Evolutionary conservation across 2,113 vertebrate genomes (phyloP), one percentile per base, ranked within the genome.

Genomic region (Menidia beryllina): DNA sequence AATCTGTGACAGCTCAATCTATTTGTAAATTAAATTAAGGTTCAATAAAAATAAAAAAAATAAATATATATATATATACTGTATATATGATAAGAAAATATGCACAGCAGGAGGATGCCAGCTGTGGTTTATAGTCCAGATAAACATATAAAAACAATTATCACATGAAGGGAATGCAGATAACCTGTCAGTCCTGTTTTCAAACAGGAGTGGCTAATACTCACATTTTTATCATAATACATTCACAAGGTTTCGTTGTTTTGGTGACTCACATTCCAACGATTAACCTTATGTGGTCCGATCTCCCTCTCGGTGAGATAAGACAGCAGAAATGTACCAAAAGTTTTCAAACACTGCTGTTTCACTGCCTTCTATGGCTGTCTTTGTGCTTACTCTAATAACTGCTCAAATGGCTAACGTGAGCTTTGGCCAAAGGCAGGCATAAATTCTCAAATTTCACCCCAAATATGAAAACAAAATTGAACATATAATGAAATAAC

Each of bases 281-380:
- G 36, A 30, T 60, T 54, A 63, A 62, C 61, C 23, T 26, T 68
- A 5, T 50, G 10, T 10, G 38, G 23, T 66, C 13, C 58, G 7
- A 64, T 57, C 34, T 48, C 45, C 43, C 1, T 59, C 25, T 23
- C 11, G 51, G 41, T 80, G 51, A 87, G 66, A 83, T 79, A 83
- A 79, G 64, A 63, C 36, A 9, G 12, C 14, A 84, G 64, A 34
- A 81, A 84, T 78, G 50, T 34, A 49, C 58, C 47, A 39, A 17
- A 30, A 19, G 27, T 43, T n/a, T 55, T 17, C 34, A 45, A 54
- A 47, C 38, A 23, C 10, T 50, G 48, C 41, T 49, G 59, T 50
- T 86, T 72, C 25, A 34, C 65, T 79, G 47, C 81, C 88, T 81
- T 87, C 27, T 83, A 72, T 65, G 85, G 85, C 61, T 50, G 77